Evolutionary conservation across 2,113 vertebrate genomes (phyloP), one percentile per base, ranked within the genome.

Genomic region (Sardina pilchardus): DNA sequence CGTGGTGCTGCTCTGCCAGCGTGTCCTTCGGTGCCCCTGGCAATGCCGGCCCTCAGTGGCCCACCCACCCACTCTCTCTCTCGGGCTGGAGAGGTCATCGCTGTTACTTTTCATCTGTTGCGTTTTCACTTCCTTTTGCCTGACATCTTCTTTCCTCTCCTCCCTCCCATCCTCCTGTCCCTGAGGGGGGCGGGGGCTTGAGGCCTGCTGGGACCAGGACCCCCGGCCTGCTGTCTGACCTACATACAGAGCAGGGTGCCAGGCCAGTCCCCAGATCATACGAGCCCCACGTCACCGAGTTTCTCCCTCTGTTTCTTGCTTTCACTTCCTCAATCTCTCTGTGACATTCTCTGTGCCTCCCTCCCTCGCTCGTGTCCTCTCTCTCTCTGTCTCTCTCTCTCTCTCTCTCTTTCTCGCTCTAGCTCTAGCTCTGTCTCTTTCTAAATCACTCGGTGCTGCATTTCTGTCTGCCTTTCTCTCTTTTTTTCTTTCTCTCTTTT

Each of bases 251-350:
- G 30, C 30, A 36, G 71, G 26, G 30, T 78, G 34, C 63, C n/a
- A n/a, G 19, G 63, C 71, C 71, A 78, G 36, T 78, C 71, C 71
- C 71, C 71, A 36, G 71, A 78, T 78, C 71, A 78, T 78, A 39
- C 71, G 26, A 78, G 71, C 12, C 71, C 71, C 30, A 67, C 63
- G 26, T 30, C 63, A 67, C 82, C 0, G 21, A 5, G 17, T 48
- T 16, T 26, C 45, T 53, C 47, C 26, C 83, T 39, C 24, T 10
- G 44, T 26, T n/a, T 17, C 30, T 17, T 48, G 39, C 30, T 36
- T 42, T 42, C 14, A 56, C 16, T 43, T 43, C n/a, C 82, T 19
- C 82, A 17, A 2, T 50, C 48, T 34, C 21, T 82, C 81, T 48
- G 9, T 82, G 24, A 30, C 81, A 24, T 63, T 43, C 10, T 42